phyloP scores from a whole-genome alignment of 1,140 invertebrate genomes.

The Tetragonula clypearis region DNA sequence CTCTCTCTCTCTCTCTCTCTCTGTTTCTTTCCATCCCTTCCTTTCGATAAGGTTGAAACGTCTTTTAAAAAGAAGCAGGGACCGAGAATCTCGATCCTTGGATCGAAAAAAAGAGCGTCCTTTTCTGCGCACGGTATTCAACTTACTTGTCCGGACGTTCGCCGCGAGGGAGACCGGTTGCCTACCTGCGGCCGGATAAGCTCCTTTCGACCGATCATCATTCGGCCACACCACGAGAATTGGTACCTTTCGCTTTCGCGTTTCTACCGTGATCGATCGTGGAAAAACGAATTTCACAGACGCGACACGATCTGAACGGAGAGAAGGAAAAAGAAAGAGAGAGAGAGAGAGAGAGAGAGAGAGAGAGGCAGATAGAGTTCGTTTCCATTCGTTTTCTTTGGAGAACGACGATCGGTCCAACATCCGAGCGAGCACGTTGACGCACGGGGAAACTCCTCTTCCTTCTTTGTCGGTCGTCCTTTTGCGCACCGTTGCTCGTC shows the following conservation, averaged over 20 bases:
- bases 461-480: slow-evolving; percentile 54
- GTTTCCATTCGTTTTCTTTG: slow-evolving; percentile 35
- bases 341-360: too few species aligned
- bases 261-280: background rate
- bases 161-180: slow-evolving; percentile 38
- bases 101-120: slow-evolving; percentile 50
- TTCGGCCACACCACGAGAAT: slow-evolving; percentile 40
- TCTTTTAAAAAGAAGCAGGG: slow-evolving; percentile 57
- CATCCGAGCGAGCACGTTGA: slow-evolving; percentile 19
- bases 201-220: background rate
- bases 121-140: slow-evolving; percentile 52
- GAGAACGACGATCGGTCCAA: slow-evolving; percentile 12
- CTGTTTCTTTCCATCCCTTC: background rate
- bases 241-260: background rate
- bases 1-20: background rate
- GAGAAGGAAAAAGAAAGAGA: background rate
- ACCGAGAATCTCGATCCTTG: slow-evolving; percentile 26
- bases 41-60: slow-evolving; percentile 12
- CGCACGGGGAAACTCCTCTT: slow-evolving; percentile 47
- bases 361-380: too few species aligned
- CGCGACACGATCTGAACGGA: too few species aligned
- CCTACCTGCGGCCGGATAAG: slow-evolving; percentile 45
- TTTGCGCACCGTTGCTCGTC: slow-evolving; percentile 14
- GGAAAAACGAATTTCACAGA: background rate
- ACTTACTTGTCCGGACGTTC: slow-evolving; percentile 59